These are phyloP conservation scores for Melanotaenia maccullochi DNA, from an alignment of 2,797 vertebrate species.

Conservation along the genomic window DNA sequence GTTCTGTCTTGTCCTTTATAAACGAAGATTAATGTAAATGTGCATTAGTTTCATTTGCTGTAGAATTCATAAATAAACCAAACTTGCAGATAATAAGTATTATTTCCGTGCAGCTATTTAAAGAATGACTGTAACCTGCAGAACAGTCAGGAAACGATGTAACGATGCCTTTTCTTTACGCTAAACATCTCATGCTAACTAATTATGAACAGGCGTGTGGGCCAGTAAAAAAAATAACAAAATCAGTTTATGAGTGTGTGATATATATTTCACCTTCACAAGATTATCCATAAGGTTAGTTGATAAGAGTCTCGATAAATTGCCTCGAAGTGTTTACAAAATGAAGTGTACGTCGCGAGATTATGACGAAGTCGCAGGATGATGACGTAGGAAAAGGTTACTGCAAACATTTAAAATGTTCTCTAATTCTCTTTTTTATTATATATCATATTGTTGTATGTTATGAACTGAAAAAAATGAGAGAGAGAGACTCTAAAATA, in stretches of 20 bases:
- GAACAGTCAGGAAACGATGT: background rate
- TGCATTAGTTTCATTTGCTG: background rate
- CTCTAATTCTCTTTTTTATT: too few species aligned
- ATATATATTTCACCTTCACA: constrained; percentile 72
- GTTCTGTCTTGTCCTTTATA: background rate
- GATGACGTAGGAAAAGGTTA: constrained; percentile 24
- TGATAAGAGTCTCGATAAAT: background rate
- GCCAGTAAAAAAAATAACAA: background rate
- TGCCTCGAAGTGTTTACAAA: constrained; percentile 65
- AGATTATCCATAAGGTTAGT: constrained; percentile 70
- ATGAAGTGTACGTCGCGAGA: constrained; percentile 21
- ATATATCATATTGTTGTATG: too few species aligned
- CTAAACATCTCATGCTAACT: background rate
- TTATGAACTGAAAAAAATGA: too few species aligned
- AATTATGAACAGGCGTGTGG: background rate
- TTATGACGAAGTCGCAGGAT: constrained; percentile 54
- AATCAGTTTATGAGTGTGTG: background rate
- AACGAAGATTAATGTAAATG: background rate
- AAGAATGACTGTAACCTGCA: background rate
- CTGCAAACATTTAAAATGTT: too few species aligned
- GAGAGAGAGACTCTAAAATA: too few species aligned
- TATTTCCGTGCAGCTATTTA: background rate
- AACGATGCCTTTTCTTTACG: background rate
- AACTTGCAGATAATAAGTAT: too few species aligned
- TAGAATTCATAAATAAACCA: background rate